Base-by-base conservation (phyloP, 2,888 invertebrate genomes). In the Apamea sordens region DNA sequence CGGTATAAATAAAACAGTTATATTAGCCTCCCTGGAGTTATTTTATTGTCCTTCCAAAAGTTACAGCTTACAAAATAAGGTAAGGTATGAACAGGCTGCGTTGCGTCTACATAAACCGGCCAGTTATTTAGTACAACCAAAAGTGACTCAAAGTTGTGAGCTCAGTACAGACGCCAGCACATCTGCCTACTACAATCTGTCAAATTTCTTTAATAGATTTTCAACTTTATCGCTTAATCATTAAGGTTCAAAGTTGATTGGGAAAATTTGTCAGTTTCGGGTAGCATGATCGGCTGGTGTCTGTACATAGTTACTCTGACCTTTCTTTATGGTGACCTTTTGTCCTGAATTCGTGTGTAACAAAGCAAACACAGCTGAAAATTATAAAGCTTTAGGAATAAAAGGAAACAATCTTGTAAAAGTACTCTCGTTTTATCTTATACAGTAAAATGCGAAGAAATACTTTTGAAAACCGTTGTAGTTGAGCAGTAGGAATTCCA, bases 271-370 rank as follows among this genome's bases (percentile, higher is more conserved):
- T 32, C 32, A 32, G 32, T 32, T 32, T 32, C 2, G 32, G 32
- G 32, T 32, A 32, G 32, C 32, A 1, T 32, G 32, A 32, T 32
- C 32, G 1, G 32, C 32, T 32, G 32, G 32, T 2, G 32, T 32
- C 32, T 32, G 32, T 32, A 32, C n/a, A 18, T 59, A 59, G 70
- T 36, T 36, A 59, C 32, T 71, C 6, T 36, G 36, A 61, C 36
- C 59, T 61, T 47, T 71, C 18, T 36, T 59, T 56, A n/a, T n/a
- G 18, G 59, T 3, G 4, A 32, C 59, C n/a, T 44, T 80, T 74
- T 70, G 71, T 80, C 53, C 44, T 71, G 61, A 69, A 61, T 61
- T 71, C 18, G n/a, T 59, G 36, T 36, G n/a, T 59, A 36, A 67
- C 56, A 59, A 80, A 74, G 70, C 44, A 50, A 32, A 36, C 11